phyloP scores from a whole-genome alignment of 2,113 vertebrate species.

The Ramphastos sulfuratus region DNA sequence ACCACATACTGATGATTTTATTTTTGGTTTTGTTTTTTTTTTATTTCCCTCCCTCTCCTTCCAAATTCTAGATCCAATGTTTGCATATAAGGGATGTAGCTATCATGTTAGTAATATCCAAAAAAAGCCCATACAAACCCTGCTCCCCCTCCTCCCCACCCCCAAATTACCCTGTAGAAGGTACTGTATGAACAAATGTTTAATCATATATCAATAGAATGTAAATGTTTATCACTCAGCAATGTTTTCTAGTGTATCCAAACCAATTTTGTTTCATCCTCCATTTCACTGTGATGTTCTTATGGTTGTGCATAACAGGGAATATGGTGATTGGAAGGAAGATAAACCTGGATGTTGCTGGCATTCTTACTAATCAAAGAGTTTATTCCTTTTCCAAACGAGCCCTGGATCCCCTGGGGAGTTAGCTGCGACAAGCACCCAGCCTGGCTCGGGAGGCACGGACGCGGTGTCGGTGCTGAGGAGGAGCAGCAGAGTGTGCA shows the following conservation, averaged over 20 bases:
- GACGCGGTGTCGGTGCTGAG: slow-evolving; percentile 50
- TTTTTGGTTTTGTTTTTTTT: neutral
- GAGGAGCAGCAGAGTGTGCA: slow-evolving; percentile 53
- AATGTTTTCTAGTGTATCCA: slow-evolving; percentile 78
- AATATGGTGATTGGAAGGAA: slow-evolving; percentile 79
- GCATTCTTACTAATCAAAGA: slow-evolving; percentile 45
- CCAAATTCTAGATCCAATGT: slow-evolving; percentile 86
- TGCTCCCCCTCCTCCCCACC: neutral
- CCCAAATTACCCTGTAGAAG: slow-evolving; percentile 81
- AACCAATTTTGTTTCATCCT: slow-evolving; percentile 71
- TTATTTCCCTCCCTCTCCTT: slow-evolving; percentile 37
- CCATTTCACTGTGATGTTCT: slow-evolving; percentile 87
- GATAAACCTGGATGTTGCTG: slow-evolving; percentile 88
- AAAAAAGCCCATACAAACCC: slow-evolving; percentile 56
- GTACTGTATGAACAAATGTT: slow-evolving; percentile 85
- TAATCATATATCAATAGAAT: slow-evolving; percentile 86
- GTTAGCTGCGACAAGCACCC: slow-evolving; percentile 16
- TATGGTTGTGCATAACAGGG: slow-evolving; percentile 85
- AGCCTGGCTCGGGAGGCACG: slow-evolving; percentile 40
- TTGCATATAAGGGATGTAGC: slow-evolving; percentile 87
- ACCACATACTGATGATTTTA: slow-evolving; percentile 75
- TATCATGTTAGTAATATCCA: slow-evolving; percentile 84
- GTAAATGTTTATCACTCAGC: slow-evolving; percentile 81
- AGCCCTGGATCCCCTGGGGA: slow-evolving; percentile 46
- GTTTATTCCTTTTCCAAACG: slow-evolving; percentile 60